Evolutionary conservation across 2,888 invertebrate genomes (phyloP).

Genomic region (Limnephilus rhombicus): DNA sequence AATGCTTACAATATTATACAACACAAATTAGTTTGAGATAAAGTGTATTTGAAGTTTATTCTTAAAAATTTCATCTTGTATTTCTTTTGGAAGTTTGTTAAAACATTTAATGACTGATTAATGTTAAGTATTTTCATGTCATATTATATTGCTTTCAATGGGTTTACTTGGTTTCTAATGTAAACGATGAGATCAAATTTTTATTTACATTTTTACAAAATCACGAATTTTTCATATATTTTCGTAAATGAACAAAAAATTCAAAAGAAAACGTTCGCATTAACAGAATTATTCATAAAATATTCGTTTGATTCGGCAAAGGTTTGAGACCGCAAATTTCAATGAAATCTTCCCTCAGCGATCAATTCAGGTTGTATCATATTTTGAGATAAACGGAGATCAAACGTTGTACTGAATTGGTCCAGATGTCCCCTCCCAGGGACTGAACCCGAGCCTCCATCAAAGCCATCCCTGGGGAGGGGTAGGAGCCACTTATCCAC

Average conservation of each 20-base stretch:
- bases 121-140: no score
- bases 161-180: background rate
- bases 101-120: no score
- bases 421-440: constrained; percentile 37
- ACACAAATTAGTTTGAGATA: no score
- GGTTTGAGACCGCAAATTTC: constrained; percentile 33
- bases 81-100: no score
- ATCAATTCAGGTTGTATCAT: constrained; percentile 39
- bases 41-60: no score
- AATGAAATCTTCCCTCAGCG: constrained; percentile 29
- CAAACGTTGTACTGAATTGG: constrained; percentile 36
- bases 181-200: background rate
- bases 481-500: constrained; percentile 23
- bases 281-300: background rate
- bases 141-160: background rate
- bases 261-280: background rate
- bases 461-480: constrained; percentile 6
- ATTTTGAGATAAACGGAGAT: constrained; percentile 40
- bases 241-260: background rate
- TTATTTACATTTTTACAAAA: background rate
- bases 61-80: no score
- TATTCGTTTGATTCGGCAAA: background rate
- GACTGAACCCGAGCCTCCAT: background rate
- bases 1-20: no score
- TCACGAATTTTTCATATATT: background rate